phyloP scores from a whole-genome alignment of 2,888 invertebrate species.

The Chaitophorus viminalis region DNA sequence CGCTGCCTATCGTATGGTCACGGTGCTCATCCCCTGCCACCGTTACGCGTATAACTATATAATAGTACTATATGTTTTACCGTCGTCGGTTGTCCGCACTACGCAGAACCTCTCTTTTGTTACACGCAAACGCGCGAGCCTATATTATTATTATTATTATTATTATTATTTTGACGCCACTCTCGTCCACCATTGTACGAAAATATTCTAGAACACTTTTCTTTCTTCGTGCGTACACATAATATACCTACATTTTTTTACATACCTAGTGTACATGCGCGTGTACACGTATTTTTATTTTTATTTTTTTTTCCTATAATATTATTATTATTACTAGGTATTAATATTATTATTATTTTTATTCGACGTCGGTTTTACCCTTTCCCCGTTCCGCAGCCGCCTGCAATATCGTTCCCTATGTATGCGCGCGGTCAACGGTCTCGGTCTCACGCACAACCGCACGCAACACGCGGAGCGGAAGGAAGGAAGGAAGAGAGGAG shows the following conservation, averaged over 20 bases:
- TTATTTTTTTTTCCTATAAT: background rate
- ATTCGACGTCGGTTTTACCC: background rate
- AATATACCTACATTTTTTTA: too few relatives aligned
- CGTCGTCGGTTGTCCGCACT: background rate
- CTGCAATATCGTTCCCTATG: conserved; percentile 1
- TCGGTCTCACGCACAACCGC: conserved; percentile 59
- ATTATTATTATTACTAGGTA: background rate
- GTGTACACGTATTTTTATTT: background rate
- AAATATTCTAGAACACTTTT: background rate
- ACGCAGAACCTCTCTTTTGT: background rate
- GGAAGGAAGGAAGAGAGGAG: conserved; percentile 2
- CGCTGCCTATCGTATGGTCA: too few relatives aligned
- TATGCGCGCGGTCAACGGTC: conserved; percentile 37
- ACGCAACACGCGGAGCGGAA: conserved; percentile 9
- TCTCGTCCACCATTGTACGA: background rate
- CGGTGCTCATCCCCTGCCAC: too few relatives aligned
- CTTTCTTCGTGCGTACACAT: background rate
- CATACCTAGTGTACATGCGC: too few relatives aligned
- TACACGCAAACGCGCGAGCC: background rate
- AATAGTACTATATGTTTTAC: background rate
- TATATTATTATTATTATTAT: too few relatives aligned
- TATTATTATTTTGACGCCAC: background rate
- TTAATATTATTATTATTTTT: background rate
- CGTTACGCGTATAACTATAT: too few relatives aligned
- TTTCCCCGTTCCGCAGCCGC: background rate